Percentiles rank a stretch among this genome's conserved stretches.
Evolutionary conservation across 2,888 invertebrate species (phyloP).

Genomic region (Aquatica leii): DNA sequence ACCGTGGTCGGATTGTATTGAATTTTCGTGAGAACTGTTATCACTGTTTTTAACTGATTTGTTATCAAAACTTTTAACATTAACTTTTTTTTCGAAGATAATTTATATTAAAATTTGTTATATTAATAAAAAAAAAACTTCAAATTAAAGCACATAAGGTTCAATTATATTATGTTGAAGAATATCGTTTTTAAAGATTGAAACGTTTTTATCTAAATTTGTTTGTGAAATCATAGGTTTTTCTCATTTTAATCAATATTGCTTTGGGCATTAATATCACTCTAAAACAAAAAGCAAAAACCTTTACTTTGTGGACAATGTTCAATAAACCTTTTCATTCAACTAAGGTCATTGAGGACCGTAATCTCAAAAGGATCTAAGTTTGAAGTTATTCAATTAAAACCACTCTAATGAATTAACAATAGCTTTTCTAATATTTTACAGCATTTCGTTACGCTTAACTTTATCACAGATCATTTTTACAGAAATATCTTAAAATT

Average conservation of each 20-base stretch:
- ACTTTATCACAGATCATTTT: neutral
- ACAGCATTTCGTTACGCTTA: neutral
- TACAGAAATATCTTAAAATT: conserved; percentile 1
- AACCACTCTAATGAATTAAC: neutral
- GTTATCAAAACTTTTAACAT: too few relatives aligned
- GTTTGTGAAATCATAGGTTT: neutral
- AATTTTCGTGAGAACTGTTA: conserved; percentile 3
- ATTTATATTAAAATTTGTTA: neutral
- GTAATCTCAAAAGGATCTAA: neutral
- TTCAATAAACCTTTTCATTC: conserved; percentile 1
- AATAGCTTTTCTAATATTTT: conserved; percentile 1
- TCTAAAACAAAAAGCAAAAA: conserved; percentile 1
- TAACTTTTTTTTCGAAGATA: conserved; percentile 1
- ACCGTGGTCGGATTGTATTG: conserved; percentile 5
- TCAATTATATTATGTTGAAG: neutral
- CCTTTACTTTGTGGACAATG: neutral
- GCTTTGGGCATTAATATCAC: conserved; percentile 1
- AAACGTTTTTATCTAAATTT: neutral
- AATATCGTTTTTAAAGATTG: conserved; percentile 5
- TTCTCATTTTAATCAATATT: conserved; percentile 1
- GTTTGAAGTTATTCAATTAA: neutral
- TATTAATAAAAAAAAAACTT: neutral
- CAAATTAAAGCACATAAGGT: conserved; percentile 5
- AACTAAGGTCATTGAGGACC: conserved; percentile 3
- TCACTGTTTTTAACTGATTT: conserved; percentile 3